Evolutionary conservation across 2,888 invertebrate species (phyloP).

Genomic region (Tridacna gigas): DNA sequence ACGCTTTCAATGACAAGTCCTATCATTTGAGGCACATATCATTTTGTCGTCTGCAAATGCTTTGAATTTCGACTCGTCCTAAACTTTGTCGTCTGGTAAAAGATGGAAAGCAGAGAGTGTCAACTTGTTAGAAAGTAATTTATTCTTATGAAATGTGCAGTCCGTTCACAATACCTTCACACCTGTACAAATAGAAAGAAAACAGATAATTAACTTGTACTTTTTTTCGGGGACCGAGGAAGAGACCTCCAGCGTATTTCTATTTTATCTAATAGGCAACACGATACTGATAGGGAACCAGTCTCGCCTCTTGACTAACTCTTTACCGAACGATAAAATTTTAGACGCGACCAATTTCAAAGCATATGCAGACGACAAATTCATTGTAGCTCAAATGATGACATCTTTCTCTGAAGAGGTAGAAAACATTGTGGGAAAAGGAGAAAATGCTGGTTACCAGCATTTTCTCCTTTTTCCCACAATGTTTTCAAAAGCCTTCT

Average conservation of each 20-base stretch:
- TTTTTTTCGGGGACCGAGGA: constrained; percentile 8
- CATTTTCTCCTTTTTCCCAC: background rate
- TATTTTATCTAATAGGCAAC: constrained; percentile 25
- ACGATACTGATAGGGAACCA: constrained; percentile 9
- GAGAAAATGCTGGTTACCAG: background rate
- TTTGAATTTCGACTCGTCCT: too few relatives aligned
- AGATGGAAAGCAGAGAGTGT: background rate
- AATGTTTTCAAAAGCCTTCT: too few relatives aligned
- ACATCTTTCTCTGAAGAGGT: too few relatives aligned
- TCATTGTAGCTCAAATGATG: too few relatives aligned
- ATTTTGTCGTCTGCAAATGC: too few relatives aligned
- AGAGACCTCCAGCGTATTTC: constrained; percentile 3
- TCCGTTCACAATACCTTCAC: constrained; percentile 16
- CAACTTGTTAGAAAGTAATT: constrained; percentile 26
- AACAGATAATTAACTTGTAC: constrained; percentile 16
- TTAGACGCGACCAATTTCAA: too few relatives aligned
- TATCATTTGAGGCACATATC: too few relatives aligned
- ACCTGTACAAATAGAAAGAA: constrained; percentile 25
- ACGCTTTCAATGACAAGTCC: too few relatives aligned
- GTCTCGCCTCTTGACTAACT: background rate
- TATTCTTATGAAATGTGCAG: constrained; percentile 32
- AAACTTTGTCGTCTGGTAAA: too few relatives aligned
- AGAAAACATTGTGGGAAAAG: background rate
- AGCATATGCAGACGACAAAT: too few relatives aligned
- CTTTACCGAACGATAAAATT: too few relatives aligned